Evolutionary conservation across 53 echinoderm and acorn worm species (phyloP).

Genomic region (Mesocentrotus franciscanus): DNA sequence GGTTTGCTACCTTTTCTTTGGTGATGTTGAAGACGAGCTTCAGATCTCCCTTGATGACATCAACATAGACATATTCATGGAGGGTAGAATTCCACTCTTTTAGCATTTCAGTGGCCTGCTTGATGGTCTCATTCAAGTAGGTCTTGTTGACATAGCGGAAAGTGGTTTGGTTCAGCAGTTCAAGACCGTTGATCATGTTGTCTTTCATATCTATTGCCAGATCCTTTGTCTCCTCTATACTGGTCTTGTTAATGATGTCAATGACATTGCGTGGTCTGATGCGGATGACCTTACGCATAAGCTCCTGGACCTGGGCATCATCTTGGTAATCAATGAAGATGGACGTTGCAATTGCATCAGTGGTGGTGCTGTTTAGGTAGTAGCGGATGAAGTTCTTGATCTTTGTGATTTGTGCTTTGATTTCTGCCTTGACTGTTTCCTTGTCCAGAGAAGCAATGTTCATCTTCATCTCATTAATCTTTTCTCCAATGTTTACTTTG

Average conservation of each 20-base stretch:
- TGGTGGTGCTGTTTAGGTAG: conserved; percentile 63
- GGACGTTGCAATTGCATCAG: conserved; percentile 20
- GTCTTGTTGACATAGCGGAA: conserved; percentile 66
- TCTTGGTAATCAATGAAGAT: conserved; percentile 61
- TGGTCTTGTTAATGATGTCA: conserved; percentile 58
- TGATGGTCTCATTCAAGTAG: conserved; percentile 50
- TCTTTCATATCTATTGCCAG: neutral
- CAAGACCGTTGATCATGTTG: conserved; percentile 24
- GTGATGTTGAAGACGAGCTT: conserved; percentile 44
- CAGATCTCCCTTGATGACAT: conserved; percentile 67
- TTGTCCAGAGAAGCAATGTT: conserved; percentile 16
- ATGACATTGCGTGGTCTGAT: conserved; percentile 60
- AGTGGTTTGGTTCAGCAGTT: conserved; percentile 44
- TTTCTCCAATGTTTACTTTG: conserved; percentile 27
- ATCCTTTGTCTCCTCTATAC: neutral
- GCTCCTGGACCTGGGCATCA: conserved; percentile 66
- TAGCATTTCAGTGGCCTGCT: conserved; percentile 5
- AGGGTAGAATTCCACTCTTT: conserved; percentile 69
- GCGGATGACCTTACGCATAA: conserved; percentile 60
- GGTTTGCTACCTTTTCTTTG: conserved; percentile 36
- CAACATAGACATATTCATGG: conserved; percentile 65
- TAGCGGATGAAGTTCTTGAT: conserved; percentile 48
- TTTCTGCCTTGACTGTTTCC: conserved; percentile 26
- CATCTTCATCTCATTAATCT: conserved; percentile 19
- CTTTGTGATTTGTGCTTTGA: neutral